Conservation (phyloP, 2,888 invertebrate species). For the Ditula angustiorana region DNA sequence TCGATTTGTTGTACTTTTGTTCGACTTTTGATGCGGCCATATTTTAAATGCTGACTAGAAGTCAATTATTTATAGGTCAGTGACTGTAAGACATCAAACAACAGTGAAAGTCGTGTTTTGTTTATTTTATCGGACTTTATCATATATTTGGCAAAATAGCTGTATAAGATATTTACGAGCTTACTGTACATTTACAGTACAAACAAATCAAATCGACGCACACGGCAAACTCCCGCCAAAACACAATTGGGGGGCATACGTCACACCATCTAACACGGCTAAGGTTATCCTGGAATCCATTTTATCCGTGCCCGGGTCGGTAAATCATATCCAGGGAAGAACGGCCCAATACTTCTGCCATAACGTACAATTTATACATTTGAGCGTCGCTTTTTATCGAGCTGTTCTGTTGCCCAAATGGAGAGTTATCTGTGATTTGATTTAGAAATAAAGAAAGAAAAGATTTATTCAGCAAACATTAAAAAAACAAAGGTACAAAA, state of each 20-base stretch:
- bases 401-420: constrained; percentile 28
- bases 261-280: not conserved
- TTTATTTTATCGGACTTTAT: too few relatives aligned
- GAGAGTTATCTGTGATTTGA: constrained; percentile 27
- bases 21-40: too few relatives aligned
- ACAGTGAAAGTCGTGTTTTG: too few relatives aligned
- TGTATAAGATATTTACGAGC: too few relatives aligned
- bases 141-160: too few relatives aligned
- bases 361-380: constrained; percentile 32
- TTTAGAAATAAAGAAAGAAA: constrained; percentile 20
- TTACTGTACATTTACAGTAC: too few relatives aligned
- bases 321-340: constrained; percentile 27
- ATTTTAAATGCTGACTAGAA: too few relatives aligned
- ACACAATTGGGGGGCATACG: constrained; percentile 16
- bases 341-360: constrained; percentile 33
- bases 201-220: not conserved
- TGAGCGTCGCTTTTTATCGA: constrained; percentile 24
- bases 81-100: too few relatives aligned
- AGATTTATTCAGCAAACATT: too few relatives aligned
- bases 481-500: too few relatives aligned
- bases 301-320: constrained; percentile 23
- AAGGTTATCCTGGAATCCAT: constrained; percentile 9
- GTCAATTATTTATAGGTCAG: too few relatives aligned
- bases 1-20: too few relatives aligned
- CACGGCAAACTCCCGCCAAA: not conserved